Evolutionary conservation across 2,888 invertebrate genomes (phyloP).

Genomic region (Idaea biselata): DNA sequence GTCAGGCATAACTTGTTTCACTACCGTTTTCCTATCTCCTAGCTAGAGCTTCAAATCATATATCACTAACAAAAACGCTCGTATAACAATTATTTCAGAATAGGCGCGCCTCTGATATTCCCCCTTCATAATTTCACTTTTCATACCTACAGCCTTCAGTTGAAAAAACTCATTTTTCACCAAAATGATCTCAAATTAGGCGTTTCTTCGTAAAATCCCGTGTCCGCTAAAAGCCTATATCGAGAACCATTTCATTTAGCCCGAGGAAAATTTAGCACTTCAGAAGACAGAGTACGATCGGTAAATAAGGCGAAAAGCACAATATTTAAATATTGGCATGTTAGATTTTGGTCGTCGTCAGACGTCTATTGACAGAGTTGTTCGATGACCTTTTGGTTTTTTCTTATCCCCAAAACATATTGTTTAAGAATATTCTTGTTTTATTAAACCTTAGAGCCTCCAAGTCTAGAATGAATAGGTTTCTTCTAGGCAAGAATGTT

Average conservation of each 20-base stretch:
- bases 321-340: background rate
- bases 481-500: no score
- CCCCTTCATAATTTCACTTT: background rate
- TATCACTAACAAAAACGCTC: no score
- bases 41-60: no score
- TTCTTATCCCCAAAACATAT: no score
- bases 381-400: no score
- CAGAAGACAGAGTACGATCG: conserved; percentile 39
- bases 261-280: conserved; percentile 64
- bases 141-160: background rate
- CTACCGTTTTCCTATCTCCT: no score
- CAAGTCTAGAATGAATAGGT: no score
- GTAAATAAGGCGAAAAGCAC: conserved; percentile 29
- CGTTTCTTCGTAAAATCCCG: background rate
- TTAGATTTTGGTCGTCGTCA: background rate
- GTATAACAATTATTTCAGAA: no score
- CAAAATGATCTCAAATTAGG: background rate
- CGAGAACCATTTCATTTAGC: conserved; percentile 33
- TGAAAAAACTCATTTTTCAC: background rate
- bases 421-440: no score
- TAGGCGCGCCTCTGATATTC: background rate
- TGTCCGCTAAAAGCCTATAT: conserved; percentile 16
- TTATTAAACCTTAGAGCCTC: no score
- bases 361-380: no score
- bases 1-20: no score